These are phyloP conservation scores for Anguilla anguilla DNA, from an alignment of 2,797 vertebrate species.

Conservation along the genomic window DNA sequence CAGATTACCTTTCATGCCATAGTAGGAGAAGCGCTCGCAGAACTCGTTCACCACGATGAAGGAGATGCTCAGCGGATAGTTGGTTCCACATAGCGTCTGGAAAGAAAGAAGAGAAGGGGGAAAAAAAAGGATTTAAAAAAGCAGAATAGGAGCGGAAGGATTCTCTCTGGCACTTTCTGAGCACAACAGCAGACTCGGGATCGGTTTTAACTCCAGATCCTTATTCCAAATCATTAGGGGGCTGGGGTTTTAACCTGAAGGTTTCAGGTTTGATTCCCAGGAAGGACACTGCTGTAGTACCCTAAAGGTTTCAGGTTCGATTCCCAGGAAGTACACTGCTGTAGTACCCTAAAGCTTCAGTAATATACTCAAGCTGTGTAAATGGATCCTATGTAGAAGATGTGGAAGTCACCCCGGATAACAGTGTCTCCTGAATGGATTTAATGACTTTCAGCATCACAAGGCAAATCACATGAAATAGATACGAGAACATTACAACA, in stretches of 20 bases:
- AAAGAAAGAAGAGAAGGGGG: neutral
- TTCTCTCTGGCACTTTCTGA: neutral
- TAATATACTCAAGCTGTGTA: too few relatives aligned
- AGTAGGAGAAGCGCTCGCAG: constrained; percentile 96
- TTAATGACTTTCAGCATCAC: neutral
- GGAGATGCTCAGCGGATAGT: constrained; percentile 89
- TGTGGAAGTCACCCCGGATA: too few relatives aligned
- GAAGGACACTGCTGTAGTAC: too few relatives aligned
- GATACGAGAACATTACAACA: neutral
- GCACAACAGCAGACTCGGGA: neutral
- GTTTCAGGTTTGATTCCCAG: too few relatives aligned
- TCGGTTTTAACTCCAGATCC: neutral
- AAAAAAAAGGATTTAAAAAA: neutral
- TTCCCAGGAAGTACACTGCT: too few relatives aligned
- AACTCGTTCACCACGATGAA: constrained; percentile 98
- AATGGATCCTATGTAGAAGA: too few relatives aligned
- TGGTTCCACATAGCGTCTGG: constrained; percentile 87
- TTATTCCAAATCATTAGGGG: neutral
- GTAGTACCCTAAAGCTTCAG: neutral
- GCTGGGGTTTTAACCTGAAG: too few relatives aligned
- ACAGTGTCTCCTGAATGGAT: too few relatives aligned
- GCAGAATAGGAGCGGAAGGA: neutral
- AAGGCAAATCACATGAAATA: neutral
- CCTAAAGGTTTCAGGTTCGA: too few relatives aligned
- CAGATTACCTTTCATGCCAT: constrained; percentile 92